Evolutionary conservation across 2,113 vertebrate genomes (phyloP), one percentile per base, ranked within the genome.

Genomic region (Grus americana): DNA sequence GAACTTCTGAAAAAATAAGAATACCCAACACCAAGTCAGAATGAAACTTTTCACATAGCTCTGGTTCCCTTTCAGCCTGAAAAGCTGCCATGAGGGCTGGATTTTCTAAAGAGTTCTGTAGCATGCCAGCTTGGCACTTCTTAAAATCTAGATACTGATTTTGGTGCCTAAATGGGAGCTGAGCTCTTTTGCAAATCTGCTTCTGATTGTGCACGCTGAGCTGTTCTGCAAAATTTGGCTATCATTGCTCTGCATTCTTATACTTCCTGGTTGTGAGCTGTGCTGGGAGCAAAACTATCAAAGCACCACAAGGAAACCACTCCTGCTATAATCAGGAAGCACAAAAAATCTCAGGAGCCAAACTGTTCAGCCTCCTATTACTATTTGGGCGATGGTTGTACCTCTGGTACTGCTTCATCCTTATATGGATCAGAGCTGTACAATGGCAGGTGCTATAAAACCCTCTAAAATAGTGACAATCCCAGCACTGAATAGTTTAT

Each of bases 201-300:
- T 82, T 73, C 70, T 95, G 84, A 73, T 89, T 0, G 0, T 96
- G 96, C 91, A 68, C 20, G 89, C 89, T 90, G 95, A 97, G 94
- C 89, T 93, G 62, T 73, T 97, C 95, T 97, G 97, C 95, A 97
- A 87, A 97, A 88, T 76, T 92, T 97, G 92, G 86, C 91, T 95
- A 82, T 91, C 91, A 32, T 79, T 68, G 80, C 94, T 87, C 86
- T 91, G 73, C 91, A 92, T 92, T 93, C 95, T 95, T 91, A 50
- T 73, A 86, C 94, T 97, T 97, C 91, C 97, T 96, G 86, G 94
- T 96, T 96, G 65, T 5, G 73, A 96, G 91, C 89, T 94, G 94
- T 90, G 94, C 94, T 95, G 95, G 89, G 89, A 96, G 96, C 92
- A 95, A 95, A 96, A 97, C 78, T 96, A 95, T 92, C 95, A 95